These are phyloP conservation scores for Trogon surrucura DNA, from an alignment of 2,113 vertebrate species.

Conservation along the genomic window DNA sequence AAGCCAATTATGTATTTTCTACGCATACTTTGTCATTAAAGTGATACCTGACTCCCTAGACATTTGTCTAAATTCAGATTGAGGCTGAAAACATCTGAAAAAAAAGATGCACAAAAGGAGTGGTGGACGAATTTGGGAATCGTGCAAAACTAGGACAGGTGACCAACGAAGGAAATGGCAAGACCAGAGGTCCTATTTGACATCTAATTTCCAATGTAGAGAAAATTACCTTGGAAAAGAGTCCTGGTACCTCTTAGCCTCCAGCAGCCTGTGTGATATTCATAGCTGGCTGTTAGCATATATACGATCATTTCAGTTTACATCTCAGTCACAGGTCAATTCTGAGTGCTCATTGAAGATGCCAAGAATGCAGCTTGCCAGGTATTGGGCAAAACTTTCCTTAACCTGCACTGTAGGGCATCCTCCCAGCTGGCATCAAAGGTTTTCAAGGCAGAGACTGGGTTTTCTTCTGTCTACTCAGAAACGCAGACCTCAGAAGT, in stretches of 20 bases:
- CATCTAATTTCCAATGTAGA: constrained; percentile 11
- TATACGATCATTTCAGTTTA: neutral
- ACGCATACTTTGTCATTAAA: neutral
- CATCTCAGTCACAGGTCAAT: neutral
- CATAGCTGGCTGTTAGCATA: neutral
- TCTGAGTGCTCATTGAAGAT: neutral
- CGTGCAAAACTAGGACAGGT: constrained; percentile 15
- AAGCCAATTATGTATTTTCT: neutral
- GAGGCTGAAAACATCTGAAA: neutral
- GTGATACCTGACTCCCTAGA: neutral
- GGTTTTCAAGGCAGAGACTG: neutral
- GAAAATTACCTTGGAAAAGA: constrained; percentile 30
- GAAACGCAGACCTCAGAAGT: neutral
- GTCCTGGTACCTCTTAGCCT: neutral
- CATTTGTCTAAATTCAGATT: neutral
- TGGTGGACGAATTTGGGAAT: neutral
- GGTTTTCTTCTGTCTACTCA: neutral
- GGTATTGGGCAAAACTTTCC: neutral
- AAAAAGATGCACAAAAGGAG: neutral
- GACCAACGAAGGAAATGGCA: neutral
- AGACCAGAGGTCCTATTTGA: constrained; percentile 23
- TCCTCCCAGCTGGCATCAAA: neutral
- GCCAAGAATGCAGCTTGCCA: fast-evolving
- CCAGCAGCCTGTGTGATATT: neutral
- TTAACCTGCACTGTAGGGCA: neutral